These are phyloP conservation scores for Drosophila ogumai DNA, from an alignment of 1,140 invertebrate species.

Conservation along the genomic window DNA sequence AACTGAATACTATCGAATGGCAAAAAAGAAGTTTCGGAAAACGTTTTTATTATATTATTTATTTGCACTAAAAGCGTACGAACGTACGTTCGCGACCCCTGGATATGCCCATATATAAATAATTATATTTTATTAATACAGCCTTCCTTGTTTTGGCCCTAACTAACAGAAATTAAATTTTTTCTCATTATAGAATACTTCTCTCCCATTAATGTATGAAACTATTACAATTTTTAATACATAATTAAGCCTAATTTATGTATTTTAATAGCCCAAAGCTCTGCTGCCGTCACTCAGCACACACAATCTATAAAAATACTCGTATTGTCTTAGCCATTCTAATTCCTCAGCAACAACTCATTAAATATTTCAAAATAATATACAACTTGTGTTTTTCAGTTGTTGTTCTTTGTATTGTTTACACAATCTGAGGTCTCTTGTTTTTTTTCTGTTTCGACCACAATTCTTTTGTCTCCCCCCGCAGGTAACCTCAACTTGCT, in stretches of 20 bases:
- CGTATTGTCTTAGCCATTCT: constrained; percentile 31
- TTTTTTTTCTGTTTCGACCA: constrained; percentile 40
- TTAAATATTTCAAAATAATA: constrained; percentile 66
- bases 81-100: no score
- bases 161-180: background rate
- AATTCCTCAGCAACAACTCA: constrained; percentile 41
- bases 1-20: no score
- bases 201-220: constrained; percentile 2
- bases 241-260: constrained; percentile 21
- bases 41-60: no score
- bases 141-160: background rate
- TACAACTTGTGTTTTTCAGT: constrained; percentile 55
- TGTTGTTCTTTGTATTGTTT: constrained; percentile 37
- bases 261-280: constrained; percentile 2
- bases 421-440: constrained; percentile 43
- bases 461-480: constrained; percentile 68
- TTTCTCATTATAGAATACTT: background rate
- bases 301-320: constrained; percentile 14
- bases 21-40: no score
- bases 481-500: constrained; percentile 6
- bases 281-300: background rate
- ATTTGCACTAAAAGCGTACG: no score
- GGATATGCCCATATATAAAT: no score
- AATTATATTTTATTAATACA: no score
- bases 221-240: background rate